Percentiles rank a stretch among this genome's conserved stretches.
phyloP scores from a whole-genome alignment of 2,113 vertebrate species.

The Hippocampus mohnikei region DNA sequence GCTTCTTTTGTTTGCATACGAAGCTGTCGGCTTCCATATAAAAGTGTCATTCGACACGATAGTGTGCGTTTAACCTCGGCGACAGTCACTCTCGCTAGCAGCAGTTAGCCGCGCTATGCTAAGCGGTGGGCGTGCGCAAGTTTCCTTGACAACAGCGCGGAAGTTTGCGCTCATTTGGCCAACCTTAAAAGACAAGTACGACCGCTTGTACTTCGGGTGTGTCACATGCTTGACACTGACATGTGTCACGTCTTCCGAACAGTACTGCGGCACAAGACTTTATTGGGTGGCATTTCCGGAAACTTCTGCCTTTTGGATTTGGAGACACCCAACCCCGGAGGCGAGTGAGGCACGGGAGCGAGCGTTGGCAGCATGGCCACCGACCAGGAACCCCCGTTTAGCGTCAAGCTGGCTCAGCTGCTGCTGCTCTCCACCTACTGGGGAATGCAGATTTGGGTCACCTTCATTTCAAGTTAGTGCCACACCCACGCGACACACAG shows the following conservation, averaged over 20 bases:
- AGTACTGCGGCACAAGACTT: not conserved
- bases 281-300: not conserved
- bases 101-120: not conserved
- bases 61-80: not conserved
- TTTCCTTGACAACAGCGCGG: constrained; percentile 34
- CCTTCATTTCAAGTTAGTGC: constrained; percentile 75
- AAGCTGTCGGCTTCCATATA: too few relatives aligned
- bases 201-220: not conserved
- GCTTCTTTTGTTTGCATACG: too few relatives aligned
- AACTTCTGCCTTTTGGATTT: not conserved
- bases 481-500: not conserved
- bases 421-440: constrained; percentile 79
- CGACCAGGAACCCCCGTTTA: constrained; percentile 64
- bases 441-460: constrained; percentile 84
- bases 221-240: not conserved
- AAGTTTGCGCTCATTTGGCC: constrained; percentile 4
- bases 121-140: not conserved
- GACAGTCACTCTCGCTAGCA: not conserved
- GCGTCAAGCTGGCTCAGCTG: constrained; percentile 76
- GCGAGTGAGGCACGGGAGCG: not conserved
- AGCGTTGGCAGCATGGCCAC: constrained; percentile 55
- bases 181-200: too few relatives aligned
- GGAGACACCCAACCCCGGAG: not conserved
- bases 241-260: not conserved
- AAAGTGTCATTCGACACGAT: not conserved